A percentile compares a stretch with the other conserved stretches of the same genome.
Conservation (phyloP, 2,113 vertebrate genomes). For the Neolamprologus caudopunctatus region DNA sequence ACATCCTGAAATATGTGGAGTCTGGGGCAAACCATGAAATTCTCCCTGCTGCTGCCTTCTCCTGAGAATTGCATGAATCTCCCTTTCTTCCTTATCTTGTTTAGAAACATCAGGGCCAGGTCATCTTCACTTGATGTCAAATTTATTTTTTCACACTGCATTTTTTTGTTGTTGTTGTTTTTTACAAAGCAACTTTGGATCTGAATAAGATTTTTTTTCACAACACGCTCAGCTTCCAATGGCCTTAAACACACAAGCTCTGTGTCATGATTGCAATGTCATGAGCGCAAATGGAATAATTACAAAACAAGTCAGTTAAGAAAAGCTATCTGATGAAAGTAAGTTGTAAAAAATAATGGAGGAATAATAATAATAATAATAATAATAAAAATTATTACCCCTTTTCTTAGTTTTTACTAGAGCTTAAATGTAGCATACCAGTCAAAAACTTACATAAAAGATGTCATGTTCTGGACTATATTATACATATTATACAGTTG, state of each 20-base stretch:
- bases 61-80: background rate
- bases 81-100: background rate
- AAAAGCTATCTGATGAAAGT: background rate
- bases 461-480: background rate
- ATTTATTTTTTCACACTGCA: background rate
- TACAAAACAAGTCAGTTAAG: rapidly evolving
- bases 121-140: background rate
- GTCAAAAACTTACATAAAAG: background rate
- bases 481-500: background rate
- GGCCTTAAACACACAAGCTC: background rate
- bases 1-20: background rate
- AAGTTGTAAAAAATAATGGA: background rate
- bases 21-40: background rate
- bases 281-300: rapidly evolving
- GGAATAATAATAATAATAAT: background rate
- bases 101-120: background rate
- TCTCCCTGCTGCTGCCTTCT: background rate
- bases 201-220: background rate
- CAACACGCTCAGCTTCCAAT: rapidly evolving
- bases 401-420: background rate
- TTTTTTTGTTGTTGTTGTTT: background rate
- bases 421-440: background rate
- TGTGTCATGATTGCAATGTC: background rate
- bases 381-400: background rate
- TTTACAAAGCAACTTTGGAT: background rate